Conservation (phyloP, 1,140 invertebrate species). For the Idris sp. region DNA sequence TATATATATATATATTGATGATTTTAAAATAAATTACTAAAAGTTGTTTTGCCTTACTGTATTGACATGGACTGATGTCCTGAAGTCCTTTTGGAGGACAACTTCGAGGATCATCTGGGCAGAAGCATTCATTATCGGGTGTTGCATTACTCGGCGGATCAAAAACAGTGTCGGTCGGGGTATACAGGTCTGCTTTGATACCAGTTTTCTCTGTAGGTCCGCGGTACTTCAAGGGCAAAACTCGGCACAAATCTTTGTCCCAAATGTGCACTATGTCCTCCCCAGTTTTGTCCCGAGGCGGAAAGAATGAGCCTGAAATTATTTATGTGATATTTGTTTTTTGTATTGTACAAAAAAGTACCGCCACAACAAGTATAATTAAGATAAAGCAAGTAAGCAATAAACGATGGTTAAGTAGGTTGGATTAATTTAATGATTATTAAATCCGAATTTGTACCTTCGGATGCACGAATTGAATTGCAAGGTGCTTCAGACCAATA, state of each 20-base stretch:
- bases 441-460: slow-evolving; percentile 83
- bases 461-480: slow-evolving; percentile 89
- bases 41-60: no score
- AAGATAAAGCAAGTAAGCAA: no score
- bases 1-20: no score
- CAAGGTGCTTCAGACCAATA: slow-evolving; percentile 88
- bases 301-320: slow-evolving; percentile 85
- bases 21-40: no score
- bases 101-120: slow-evolving; percentile 81
- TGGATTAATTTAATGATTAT: no score
- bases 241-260: slow-evolving; percentile 91
- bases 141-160: slow-evolving; percentile 81
- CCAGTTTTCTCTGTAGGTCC: slow-evolving; percentile 83
- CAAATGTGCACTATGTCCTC: slow-evolving; percentile 87
- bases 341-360: no score
- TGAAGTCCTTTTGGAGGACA: slow-evolving; percentile 88
- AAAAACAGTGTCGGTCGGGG: slow-evolving; percentile 84
- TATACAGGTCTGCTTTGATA: slow-evolving; percentile 85
- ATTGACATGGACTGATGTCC: slow-evolving; percentile 92
- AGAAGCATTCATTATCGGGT: slow-evolving; percentile 90
- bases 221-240: slow-evolving; percentile 85
- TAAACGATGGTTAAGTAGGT: no score
- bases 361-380: no score
- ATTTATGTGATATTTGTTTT: no score
- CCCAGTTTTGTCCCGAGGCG: slow-evolving; percentile 85